Conservation (phyloP, 2,888 invertebrate species). For the Apamea sordens region DNA sequence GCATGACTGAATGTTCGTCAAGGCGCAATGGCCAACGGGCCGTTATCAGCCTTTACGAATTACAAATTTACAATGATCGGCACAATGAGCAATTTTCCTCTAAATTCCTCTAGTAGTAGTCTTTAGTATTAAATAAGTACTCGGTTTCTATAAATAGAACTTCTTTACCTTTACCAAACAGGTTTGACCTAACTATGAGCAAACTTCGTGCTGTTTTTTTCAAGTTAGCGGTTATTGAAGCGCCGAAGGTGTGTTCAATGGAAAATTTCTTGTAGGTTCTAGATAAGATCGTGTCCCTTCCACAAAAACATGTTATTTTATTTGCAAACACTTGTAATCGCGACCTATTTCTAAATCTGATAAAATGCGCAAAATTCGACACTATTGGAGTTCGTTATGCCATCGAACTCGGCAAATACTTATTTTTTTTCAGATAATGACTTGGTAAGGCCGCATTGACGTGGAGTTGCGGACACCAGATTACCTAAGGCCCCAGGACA, state of each 20-base stretch:
- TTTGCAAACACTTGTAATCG: conserved; percentile 54
- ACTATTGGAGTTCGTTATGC: background rate
- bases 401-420: conserved; percentile 33
- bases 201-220: conserved; percentile 4
- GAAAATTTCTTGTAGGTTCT: conserved; percentile 39
- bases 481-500: too few relatives aligned
- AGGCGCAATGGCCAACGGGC: background rate
- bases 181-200: conserved; percentile 20
- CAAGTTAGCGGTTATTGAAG: conserved; percentile 9
- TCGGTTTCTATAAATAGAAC: background rate
- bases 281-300: conserved; percentile 46
- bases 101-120: background rate
- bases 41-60: background rate
- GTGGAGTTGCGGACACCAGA: too few relatives aligned
- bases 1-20: background rate
- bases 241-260: conserved; percentile 50
- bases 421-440: background rate
- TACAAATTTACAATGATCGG: background rate
- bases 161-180: conserved; percentile 3
- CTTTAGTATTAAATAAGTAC: background rate
- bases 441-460: background rate
- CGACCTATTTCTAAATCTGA: conserved; percentile 55
- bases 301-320: conserved; percentile 19
- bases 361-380: conserved; percentile 27
- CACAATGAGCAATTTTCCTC: background rate